Evolutionary conservation across 64 coral and sea anemone species (phyloP).

Genomic region (Trachythela sp.): DNA sequence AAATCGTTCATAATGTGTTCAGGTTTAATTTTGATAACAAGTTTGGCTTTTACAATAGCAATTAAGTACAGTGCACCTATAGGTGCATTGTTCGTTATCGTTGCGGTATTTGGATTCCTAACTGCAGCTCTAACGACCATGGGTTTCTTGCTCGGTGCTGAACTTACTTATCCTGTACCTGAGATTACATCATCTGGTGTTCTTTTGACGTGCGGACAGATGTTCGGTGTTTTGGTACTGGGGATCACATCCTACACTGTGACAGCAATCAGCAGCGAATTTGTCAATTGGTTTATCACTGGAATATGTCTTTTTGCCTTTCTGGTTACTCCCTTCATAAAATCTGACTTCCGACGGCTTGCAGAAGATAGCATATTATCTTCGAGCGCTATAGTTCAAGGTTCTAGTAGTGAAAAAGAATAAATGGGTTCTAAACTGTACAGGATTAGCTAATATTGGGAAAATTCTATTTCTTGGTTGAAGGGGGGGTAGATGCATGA

Average conservation of each 20-base stretch:
- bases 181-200: background rate
- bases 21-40: background rate
- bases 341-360: background rate
- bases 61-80: background rate
- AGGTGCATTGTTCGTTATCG: background rate
- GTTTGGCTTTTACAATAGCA: background rate
- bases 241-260: background rate
- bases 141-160: background rate
- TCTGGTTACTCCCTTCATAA: background rate
- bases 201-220: background rate
- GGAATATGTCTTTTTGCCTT: background rate
- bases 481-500: background rate
- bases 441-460: background rate
- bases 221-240: background rate
- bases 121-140: background rate
- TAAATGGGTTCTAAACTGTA: background rate
- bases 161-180: conserved; percentile 16
- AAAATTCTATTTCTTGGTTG: background rate
- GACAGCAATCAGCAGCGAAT: background rate
- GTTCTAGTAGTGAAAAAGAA: background rate
- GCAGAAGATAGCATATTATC: background rate
- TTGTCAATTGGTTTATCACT: conserved; percentile 2
- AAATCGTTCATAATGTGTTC: background rate
- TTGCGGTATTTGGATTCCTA: background rate
- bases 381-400: background rate